Base-by-base conservation (phyloP, 1,140 invertebrate genomes). In the Drosophila sp. region DNA sequence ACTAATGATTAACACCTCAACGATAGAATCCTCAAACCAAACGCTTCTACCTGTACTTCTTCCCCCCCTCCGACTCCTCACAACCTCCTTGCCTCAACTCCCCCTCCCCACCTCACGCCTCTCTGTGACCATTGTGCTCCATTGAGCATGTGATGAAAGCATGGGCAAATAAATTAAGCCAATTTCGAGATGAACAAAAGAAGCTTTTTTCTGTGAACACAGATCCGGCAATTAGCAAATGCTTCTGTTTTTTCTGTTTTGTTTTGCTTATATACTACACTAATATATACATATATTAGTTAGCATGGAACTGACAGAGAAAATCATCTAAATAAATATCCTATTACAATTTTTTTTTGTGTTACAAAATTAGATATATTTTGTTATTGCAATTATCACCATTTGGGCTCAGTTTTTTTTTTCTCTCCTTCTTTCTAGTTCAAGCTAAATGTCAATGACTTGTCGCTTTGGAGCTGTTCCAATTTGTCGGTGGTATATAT, bases 361-460 rank as follows among this genome's bases (percentile, higher is more conserved):
- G 56, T 57, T 61, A 38, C 44, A 50, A 50, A 50, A 50, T 50
- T 50, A 50, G 25, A 50, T 50, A 50, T 50, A 41, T 40, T 70
- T 58, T 58, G 62, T 57, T 61, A 38, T 38, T n/a, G 56, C 74
- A 74, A 77, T 77, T 77, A 77, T 74, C 75, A 77, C 75, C 71
- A 69, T 40, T 73, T 73, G 74, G 61, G 60, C 72, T 66, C 72
- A 71, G n/a, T 40, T 8, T 44, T 64, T 0, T 25, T 47, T 50
- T 50, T 50, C 10, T 6, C 8, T 23, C 0, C 23, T 25, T 47
- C 44, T 86, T 86, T 86, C 83, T 86, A 86, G 83, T 86, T 87
- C 79, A 86, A 70, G 56, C 75, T 65, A 80, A 86, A 86, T 86
- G 83, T 86, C 83, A 86, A 86, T 86, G 83, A 87, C 83, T 86